Evolutionary conservation across 2,113 vertebrate species (phyloP), one percentile per base, ranked within the genome.

Genomic region (Dipodomys ordii): DNA sequence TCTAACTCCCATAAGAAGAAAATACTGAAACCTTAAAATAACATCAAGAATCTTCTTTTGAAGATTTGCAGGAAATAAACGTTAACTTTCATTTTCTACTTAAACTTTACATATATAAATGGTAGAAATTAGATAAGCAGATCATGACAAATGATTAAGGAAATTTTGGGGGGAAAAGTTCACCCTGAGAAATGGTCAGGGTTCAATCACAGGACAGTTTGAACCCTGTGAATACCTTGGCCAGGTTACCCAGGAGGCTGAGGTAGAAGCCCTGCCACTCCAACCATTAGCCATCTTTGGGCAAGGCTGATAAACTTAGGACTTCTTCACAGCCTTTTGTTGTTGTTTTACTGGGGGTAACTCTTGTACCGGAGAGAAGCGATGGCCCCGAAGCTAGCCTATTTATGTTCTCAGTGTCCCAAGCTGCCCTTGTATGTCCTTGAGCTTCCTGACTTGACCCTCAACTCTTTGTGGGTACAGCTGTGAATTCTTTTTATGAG

Each of bases 21-120:
- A 39, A 13, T 82, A 69, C 72, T 30, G 15, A 68, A 86, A 30
- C 77, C n/a, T 71, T 30, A 12, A 23, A 30, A 20, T 76, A 22
- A 6, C 62, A 9, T n/a, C 18, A 76, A 53, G 20, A 32, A 49
- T 86, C 28, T 0, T 57, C 30, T 68, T 65, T 88, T 67, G 35
- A 93, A 94, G 87, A 62, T 87, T 68, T 7, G n/a, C 91, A n/a
- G 11, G 60, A 92, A 81, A 64, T 39, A 39, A 85, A 10, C 16
- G 35, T 23, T 3, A 67, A 9, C 30, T 23, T 89, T 90, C 67
- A 82, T 87, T 86, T 89, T 91, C 62, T 60, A 53, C 74, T 88
- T 69, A 65, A 91, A 87, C 69, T 81, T 88, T 35, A 35, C 64
- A 23, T 76, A n/a, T 30, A 60, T 53, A 35, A 9, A 22, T 71